These are phyloP conservation scores for Aphis gossypii DNA, from an alignment of 1,140 invertebrate genomes.

Conservation along the genomic window DNA sequence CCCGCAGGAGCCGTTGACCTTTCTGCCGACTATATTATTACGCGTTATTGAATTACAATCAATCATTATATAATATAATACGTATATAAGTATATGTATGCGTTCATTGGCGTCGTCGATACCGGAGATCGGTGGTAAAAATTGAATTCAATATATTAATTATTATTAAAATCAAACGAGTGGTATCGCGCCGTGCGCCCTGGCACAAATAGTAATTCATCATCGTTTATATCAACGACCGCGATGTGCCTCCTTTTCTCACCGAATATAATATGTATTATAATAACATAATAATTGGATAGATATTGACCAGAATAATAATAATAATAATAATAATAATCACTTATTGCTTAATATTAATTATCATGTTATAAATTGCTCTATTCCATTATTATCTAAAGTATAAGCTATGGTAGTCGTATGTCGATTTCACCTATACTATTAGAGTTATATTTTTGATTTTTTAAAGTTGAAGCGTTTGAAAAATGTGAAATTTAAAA, in stretches of 20 bases:
- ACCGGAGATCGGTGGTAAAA: background rate
- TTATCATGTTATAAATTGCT: background rate
- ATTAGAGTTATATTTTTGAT: no score
- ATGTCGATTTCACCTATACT: background rate
- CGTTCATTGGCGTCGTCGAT: background rate
- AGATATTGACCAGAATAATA: background rate
- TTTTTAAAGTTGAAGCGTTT: background rate
- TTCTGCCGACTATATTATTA: background rate
- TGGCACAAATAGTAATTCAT: background rate
- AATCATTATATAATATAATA: background rate
- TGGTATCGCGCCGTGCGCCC: background rate
- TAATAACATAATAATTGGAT: background rate
- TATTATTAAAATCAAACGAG: background rate
- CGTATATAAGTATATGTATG: background rate
- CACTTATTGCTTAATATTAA: background rate
- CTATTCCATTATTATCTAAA: background rate
- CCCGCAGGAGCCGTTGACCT: constrained; percentile 47
- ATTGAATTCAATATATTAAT: background rate
- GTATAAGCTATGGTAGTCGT: background rate
- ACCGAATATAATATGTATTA: background rate
- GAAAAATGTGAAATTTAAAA: background rate
- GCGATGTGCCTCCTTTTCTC: background rate
- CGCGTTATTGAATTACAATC: background rate
- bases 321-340: background rate
- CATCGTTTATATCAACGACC: background rate